Percentiles rank a stretch among this genome's conserved stretches.
These are phyloP conservation scores for Cochlearius cochlearius DNA, from an alignment of 2,113 vertebrate genomes.

Conservation along the genomic window DNA sequence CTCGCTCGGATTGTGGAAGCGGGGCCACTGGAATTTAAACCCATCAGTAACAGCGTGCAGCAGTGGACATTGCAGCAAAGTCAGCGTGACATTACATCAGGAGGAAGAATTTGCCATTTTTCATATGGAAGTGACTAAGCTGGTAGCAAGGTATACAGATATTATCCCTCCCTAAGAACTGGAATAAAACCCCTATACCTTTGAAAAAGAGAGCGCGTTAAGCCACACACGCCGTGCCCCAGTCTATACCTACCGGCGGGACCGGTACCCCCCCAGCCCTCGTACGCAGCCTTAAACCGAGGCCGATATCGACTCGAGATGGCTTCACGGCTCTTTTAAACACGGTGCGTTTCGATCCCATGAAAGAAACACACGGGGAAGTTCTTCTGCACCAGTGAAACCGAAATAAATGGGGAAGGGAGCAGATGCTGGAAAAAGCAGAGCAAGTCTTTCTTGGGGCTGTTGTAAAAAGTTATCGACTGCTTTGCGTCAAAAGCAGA, in stretches of 20 bases:
- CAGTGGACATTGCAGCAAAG: background rate
- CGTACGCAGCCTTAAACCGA: background rate
- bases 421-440: conserved; percentile 35
- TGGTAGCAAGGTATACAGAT: background rate
- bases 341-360: background rate
- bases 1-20: background rate
- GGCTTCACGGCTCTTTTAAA: background rate
- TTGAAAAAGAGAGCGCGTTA: background rate
- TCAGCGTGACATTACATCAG: background rate
- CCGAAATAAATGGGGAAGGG: conserved; percentile 59
- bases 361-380: conserved; percentile 9
- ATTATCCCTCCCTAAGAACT: background rate
- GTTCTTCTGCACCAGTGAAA: conserved; percentile 31
- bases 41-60: background rate
- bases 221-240: background rate
- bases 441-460: conserved; percentile 22
- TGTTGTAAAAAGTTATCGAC: conserved; percentile 57
- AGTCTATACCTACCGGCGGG: background rate
- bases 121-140: background rate
- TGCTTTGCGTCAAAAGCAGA: conserved; percentile 60
- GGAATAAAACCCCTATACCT: background rate
- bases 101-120: background rate
- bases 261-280: background rate
- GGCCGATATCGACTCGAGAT: background rate
- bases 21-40: background rate